phyloP scores from a whole-genome alignment of 2,113 vertebrate genomes.

The Symphodus melops region DNA sequence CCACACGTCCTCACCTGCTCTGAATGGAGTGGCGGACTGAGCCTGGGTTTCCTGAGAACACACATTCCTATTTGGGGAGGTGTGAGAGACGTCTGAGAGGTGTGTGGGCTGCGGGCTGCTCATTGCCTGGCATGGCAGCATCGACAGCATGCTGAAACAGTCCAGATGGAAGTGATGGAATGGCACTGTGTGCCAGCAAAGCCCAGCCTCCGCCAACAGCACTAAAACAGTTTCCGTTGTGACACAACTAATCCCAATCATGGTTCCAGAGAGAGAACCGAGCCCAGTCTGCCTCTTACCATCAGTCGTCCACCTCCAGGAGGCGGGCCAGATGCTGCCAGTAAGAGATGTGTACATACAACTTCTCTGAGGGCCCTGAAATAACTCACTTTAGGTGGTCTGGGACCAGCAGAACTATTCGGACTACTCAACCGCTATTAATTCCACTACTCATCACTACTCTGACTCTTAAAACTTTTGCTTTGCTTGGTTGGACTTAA shows the following conservation, averaged over 20 bases:
- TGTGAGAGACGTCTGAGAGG: slow-evolving; percentile 70
- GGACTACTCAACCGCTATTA: neutral
- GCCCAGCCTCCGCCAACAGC: slow-evolving; percentile 66
- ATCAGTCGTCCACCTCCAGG: slow-evolving; percentile 60
- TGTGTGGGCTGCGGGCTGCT: slow-evolving; percentile 67
- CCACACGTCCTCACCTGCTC: slow-evolving; percentile 77
- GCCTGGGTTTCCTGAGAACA: slow-evolving; percentile 79
- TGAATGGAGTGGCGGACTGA: slow-evolving; percentile 65
- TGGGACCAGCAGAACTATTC: slow-evolving; percentile 33
- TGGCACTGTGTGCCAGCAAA: slow-evolving; percentile 71
- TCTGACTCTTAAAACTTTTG: slow-evolving; percentile 20
- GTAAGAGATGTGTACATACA: slow-evolving; percentile 66
- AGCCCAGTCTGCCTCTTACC: slow-evolving; percentile 47
- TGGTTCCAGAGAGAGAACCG: slow-evolving; percentile 54
- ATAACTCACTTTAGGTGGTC: slow-evolving; percentile 71
- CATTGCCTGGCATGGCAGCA: slow-evolving; percentile 56
- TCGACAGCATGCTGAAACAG: slow-evolving; percentile 63
- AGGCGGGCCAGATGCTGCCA: slow-evolving; percentile 67
- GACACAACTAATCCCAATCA: slow-evolving; percentile 82
- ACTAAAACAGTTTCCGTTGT: slow-evolving; percentile 82
- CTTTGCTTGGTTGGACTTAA: slow-evolving; percentile 21
- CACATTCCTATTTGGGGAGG: slow-evolving; percentile 79
- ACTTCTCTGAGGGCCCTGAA: slow-evolving; percentile 59
- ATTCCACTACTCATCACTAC: too few relatives aligned
- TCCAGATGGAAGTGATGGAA: slow-evolving; percentile 81